Evolutionary conservation across 2,797 vertebrate species (phyloP).

Genomic region (Pangasius larnaudii): DNA sequence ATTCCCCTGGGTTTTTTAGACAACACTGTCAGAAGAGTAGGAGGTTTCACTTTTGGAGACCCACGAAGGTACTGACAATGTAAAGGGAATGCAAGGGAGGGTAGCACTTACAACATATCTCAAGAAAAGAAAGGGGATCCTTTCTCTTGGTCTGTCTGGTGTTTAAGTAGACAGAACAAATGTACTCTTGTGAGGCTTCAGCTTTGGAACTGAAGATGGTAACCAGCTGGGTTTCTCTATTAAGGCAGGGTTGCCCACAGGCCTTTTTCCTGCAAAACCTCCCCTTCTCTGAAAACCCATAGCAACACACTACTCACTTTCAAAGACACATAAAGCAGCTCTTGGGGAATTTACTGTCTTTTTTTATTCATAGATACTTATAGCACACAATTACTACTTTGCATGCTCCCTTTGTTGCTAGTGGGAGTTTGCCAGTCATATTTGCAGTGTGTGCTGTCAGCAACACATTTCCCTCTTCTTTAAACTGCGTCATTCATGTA

Average conservation of each 20-base stretch:
- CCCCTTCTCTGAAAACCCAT: slow-evolving; percentile 39
- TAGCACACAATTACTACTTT: not conserved
- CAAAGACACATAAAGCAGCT: slow-evolving; percentile 22
- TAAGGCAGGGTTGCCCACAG: slow-evolving; percentile 33
- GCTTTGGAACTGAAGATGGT: slow-evolving; percentile 36
- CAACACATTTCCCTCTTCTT: not conserved
- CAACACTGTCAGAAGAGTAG: slow-evolving; percentile 35
- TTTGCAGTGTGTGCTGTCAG: slow-evolving; percentile 18
- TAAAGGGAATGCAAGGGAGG: slow-evolving; percentile 38
- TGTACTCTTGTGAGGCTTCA: not conserved
- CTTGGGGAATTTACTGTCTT: slow-evolving; percentile 19
- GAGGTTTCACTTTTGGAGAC: slow-evolving; percentile 38
- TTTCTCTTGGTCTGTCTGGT: not conserved
- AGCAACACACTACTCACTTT: slow-evolving; percentile 38
- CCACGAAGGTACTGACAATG: slow-evolving; percentile 1
- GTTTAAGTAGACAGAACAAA: slow-evolving; percentile 1
- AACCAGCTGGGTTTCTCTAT: slow-evolving; percentile 12
- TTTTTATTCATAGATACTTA: slow-evolving; percentile 1
- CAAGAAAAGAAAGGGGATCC: not conserved
- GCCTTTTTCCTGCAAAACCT: slow-evolving; percentile 41
- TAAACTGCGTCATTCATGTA: slow-evolving; percentile 5
- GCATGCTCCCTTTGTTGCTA: not conserved
- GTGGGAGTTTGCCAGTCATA: slow-evolving; percentile 27
- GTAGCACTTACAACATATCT: not conserved
- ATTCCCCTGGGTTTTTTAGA: slow-evolving; percentile 41